Percentiles rank a stretch among this genome's conserved stretches.
Conservation (phyloP, 2,888 invertebrate species). For the Caprella mutica region DNA sequence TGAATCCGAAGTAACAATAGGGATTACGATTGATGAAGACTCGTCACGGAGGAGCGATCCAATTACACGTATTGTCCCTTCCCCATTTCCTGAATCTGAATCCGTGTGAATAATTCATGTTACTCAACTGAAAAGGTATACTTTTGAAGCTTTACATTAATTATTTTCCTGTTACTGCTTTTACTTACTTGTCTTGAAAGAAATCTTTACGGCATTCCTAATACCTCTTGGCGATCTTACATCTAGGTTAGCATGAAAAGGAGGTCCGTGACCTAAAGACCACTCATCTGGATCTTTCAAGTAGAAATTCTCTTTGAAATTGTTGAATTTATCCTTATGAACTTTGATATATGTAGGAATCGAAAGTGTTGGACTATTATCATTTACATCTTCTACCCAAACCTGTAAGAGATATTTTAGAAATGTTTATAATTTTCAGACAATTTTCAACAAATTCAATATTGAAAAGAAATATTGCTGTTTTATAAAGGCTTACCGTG, state of each 20-base stretch:
- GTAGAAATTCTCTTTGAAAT: slow-evolving; percentile 1
- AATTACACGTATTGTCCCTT: background rate
- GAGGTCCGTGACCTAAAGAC: slow-evolving; percentile 23
- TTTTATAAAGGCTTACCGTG: background rate
- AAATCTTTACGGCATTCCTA: background rate
- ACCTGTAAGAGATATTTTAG: too few species aligned
- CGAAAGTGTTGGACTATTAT: slow-evolving; percentile 8
- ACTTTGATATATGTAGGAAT: slow-evolving; percentile 5
- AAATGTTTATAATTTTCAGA: too few species aligned
- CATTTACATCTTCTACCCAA: slow-evolving; percentile 9
- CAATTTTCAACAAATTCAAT: too few species aligned
- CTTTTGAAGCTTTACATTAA: background rate
- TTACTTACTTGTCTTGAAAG: background rate
- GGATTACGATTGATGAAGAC: background rate
- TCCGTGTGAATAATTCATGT: background rate
- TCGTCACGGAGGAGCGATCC: background rate
- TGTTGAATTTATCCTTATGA: background rate
- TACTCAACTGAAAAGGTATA: background rate
- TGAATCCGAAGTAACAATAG: background rate
- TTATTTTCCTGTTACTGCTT: background rate
- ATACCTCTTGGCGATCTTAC: slow-evolving; percentile 3
- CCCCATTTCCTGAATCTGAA: background rate
- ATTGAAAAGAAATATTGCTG: too few species aligned
- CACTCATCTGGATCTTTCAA: slow-evolving; percentile 19
- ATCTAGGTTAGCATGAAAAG: slow-evolving; percentile 13